These are phyloP conservation scores for Thunnus albacares DNA, from an alignment of 2,797 vertebrate genomes.

Conservation along the genomic window DNA sequence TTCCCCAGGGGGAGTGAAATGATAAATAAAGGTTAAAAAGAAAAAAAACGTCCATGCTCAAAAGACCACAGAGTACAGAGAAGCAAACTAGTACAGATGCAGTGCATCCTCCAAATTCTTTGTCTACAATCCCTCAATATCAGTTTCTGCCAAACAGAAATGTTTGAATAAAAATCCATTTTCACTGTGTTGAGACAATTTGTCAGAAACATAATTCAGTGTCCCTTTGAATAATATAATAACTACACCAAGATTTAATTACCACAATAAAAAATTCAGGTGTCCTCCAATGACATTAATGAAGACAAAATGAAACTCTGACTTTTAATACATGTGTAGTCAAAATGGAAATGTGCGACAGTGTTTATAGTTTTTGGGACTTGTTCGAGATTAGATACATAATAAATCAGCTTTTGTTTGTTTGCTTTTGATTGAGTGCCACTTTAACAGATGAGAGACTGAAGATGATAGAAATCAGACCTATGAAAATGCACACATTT, in stretches of 20 bases:
- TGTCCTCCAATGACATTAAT: slow-evolving; percentile 1
- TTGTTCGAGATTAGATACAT: slow-evolving; percentile 27
- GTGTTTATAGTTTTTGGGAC: slow-evolving; percentile 25
- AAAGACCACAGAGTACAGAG: slow-evolving; percentile 23
- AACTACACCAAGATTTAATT: neutral
- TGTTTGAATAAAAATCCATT: neutral
- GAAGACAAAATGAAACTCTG: slow-evolving; percentile 3
- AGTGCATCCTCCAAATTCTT: neutral
- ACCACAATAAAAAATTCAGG: neutral
- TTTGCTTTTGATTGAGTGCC: slow-evolving; percentile 61
- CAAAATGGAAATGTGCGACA: slow-evolving; percentile 39
- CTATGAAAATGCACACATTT: slow-evolving; percentile 37
- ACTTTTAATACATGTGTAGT: slow-evolving; percentile 46
- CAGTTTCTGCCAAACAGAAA: neutral
- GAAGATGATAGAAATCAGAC: slow-evolving; percentile 49
- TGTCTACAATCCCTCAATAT: neutral
- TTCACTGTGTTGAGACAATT: neutral
- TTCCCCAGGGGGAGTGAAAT: slow-evolving; percentile 38
- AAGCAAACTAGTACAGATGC: slow-evolving; percentile 14
- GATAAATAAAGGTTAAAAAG: slow-evolving; percentile 59
- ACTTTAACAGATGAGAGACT: slow-evolving; percentile 64
- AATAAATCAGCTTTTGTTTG: slow-evolving; percentile 66
- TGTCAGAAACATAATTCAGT: neutral
- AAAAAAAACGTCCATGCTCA: slow-evolving; percentile 18
- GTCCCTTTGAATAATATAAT: slow-evolving; percentile 8